Percentiles rank a stretch among this genome's conserved stretches.
These are phyloP conservation scores for Athene cunicularia DNA, from an alignment of 2,113 vertebrate species.

Conservation along the genomic window DNA sequence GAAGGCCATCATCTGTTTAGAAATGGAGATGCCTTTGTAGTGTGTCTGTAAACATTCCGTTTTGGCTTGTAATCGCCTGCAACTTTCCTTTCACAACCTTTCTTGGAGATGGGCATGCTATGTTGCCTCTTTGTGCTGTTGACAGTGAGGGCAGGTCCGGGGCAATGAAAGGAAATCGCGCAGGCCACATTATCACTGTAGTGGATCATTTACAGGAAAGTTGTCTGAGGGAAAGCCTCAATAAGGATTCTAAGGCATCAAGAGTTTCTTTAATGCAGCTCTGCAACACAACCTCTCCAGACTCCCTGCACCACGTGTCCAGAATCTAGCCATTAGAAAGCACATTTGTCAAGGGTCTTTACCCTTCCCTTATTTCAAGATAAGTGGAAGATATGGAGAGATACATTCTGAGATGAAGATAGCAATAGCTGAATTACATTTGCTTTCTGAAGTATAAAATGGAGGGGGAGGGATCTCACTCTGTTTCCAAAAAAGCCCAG, in stretches of 20 bases:
- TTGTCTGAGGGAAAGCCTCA: background rate
- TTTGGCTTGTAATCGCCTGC: background rate
- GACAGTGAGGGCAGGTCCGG: too few species aligned
- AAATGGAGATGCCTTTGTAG: background rate
- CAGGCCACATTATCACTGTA: accelerated
- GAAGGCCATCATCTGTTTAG: background rate
- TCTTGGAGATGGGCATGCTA: background rate
- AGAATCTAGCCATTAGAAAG: background rate
- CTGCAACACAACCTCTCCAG: background rate
- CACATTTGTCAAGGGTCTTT: background rate
- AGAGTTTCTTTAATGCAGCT: background rate
- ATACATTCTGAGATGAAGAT: background rate
- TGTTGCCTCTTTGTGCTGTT: background rate
- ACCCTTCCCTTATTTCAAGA: background rate
- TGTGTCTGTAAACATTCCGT: background rate
- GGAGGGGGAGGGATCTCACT: background rate
- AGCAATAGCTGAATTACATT: background rate
- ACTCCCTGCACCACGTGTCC: background rate
- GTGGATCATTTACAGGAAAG: background rate
- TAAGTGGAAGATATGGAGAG: background rate
- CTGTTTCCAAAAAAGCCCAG: background rate
- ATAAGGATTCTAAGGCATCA: background rate
- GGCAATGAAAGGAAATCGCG: accelerated
- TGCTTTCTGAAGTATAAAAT: background rate
- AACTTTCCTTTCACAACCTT: background rate